These are phyloP conservation scores for Poecile montanus DNA, from an alignment of 2,797 vertebrate species.

Conservation along the genomic window DNA sequence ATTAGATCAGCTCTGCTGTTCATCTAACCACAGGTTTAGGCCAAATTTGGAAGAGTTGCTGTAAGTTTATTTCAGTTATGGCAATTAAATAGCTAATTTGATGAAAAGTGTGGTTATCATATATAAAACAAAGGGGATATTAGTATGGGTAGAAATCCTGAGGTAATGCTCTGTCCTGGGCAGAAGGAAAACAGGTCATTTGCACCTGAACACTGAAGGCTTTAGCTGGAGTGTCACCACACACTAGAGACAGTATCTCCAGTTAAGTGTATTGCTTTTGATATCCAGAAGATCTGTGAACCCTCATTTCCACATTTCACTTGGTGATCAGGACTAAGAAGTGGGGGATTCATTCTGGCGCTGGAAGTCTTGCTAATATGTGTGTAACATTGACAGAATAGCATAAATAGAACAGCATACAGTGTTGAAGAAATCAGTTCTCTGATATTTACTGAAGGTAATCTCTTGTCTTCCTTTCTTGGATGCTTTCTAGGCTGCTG, in stretches of 20 bases:
- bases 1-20: neutral
- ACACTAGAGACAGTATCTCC: neutral
- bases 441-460: neutral
- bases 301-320: neutral
- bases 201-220: neutral
- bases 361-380: neutral
- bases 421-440: neutral
- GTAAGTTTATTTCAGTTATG: neutral
- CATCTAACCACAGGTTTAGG: neutral
- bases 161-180: neutral
- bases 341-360: neutral
- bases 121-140: neutral
- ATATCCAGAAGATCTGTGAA: neutral
- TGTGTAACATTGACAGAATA: neutral
- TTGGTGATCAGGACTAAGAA: neutral
- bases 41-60: neutral
- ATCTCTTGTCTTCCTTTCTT: neutral
- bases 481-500: neutral
- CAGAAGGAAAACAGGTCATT: neutral
- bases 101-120: neutral
- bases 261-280: neutral
- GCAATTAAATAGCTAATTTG: neutral
- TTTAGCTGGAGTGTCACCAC: neutral
- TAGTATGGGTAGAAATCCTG: neutral
- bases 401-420: neutral